Percentiles rank a stretch among this genome's conserved stretches.
phyloP scores from a whole-genome alignment of 2,113 vertebrate genomes.

The Accipiter cooperii region DNA sequence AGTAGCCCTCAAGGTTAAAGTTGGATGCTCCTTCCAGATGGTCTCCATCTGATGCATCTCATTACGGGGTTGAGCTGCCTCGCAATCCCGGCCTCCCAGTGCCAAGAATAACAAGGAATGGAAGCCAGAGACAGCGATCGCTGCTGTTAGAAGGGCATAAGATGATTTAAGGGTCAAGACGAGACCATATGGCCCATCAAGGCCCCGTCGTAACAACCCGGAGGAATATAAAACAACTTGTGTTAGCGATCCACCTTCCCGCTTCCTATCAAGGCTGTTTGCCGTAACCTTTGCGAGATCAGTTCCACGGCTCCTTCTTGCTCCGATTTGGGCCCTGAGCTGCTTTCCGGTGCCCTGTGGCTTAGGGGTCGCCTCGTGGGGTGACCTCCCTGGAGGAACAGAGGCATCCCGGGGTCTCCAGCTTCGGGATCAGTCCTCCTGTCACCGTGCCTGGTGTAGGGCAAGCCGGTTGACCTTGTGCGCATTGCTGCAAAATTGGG shows the following conservation, averaged over 20 bases:
- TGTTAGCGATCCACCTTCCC: background rate
- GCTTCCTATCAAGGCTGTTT: background rate
- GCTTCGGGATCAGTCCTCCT: background rate
- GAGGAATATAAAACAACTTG: conserved; percentile 44
- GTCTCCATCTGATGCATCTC: conserved; percentile 72
- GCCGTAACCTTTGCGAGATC: background rate
- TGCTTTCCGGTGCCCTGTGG: background rate
- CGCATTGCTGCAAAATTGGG: background rate
- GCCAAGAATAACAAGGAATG: conserved; percentile 72
- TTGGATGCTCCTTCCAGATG: conserved; percentile 75
- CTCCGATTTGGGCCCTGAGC: background rate
- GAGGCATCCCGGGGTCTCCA: background rate
- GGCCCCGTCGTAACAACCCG: background rate
- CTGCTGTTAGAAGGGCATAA: conserved; percentile 60
- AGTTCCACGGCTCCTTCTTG: background rate
- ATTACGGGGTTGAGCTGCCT: conserved; percentile 66
- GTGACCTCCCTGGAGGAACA: background rate
- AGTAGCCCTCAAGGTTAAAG: conserved; percentile 75
- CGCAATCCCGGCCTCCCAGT: conserved; percentile 33
- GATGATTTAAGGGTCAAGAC: conserved; percentile 70
- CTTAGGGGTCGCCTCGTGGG: background rate
- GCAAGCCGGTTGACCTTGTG: fast-evolving
- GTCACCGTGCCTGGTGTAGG: background rate
- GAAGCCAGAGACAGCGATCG: conserved; percentile 47
- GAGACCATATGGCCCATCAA: conserved; percentile 68